Conservation (phyloP, 2,888 invertebrate species). For the Drosophila neutralis region DNA sequence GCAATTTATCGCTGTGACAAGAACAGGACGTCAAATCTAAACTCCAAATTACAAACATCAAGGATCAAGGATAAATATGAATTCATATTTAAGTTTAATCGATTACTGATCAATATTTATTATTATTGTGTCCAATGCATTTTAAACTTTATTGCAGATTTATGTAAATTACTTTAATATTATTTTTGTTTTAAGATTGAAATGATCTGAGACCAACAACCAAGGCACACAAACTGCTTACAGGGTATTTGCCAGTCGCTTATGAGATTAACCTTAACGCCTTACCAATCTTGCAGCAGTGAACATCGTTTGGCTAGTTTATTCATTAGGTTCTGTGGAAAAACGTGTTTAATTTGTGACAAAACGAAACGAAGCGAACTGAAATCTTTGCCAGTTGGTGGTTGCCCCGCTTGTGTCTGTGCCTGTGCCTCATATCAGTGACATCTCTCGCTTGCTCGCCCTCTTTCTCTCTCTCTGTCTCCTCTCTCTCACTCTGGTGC, state of each 20-base stretch:
- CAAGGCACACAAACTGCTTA: not conserved
- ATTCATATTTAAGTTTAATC: not conserved
- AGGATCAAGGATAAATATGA: not conserved
- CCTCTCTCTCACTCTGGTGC: too few relatives aligned
- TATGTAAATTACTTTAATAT: not conserved
- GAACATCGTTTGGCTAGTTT: conserved; percentile 65
- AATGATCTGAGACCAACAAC: not conserved
- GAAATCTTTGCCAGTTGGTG: conserved; percentile 35
- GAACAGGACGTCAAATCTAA: not conserved
- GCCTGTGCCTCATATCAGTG: conserved; percentile 57
- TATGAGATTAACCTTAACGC: not conserved
- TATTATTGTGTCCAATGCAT: not conserved
- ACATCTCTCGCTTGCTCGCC: conserved; percentile 49
- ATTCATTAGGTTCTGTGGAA: conserved; percentile 83
- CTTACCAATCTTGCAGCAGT: conserved; percentile 11
- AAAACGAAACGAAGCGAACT: conserved; percentile 67
- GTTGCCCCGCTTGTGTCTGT: conserved; percentile 26
- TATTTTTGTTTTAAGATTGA: not conserved
- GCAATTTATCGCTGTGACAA: not conserved
- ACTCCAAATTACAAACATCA: not conserved
- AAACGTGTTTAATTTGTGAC: conserved; percentile 84
- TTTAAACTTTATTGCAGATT: not conserved
- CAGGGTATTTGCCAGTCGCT: conserved; percentile 23
- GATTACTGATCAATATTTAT: not conserved
- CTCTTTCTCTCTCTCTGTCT: not conserved